Evolutionary conservation across 2,113 vertebrate genomes (phyloP), one percentile per base, ranked within the genome.

Genomic region (Dolichotis patagonum): DNA sequence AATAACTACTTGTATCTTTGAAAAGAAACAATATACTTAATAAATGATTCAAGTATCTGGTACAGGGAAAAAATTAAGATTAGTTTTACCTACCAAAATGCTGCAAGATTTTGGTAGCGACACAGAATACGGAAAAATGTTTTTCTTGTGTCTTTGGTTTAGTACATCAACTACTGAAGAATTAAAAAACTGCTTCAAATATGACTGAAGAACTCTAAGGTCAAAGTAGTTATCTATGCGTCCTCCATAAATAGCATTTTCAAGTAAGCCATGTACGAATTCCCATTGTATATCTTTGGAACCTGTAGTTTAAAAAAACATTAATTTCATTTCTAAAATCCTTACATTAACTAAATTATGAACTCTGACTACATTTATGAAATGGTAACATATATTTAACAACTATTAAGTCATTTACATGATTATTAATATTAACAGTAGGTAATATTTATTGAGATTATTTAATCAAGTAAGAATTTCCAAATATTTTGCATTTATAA

Each of bases 191-290:
- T 99, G 99, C 95, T 99, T 99, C 95, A 99, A 98, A 97, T 99
- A 99, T 54, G 99, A 99, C 9, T 99, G 99, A 94, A 99, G 99
- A 98, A 99, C 99, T 85, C 99, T 98, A 93, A 99, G 99, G 98
- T 99, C 99, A 54, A 99, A 99, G 86, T 98, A 98, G 97, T 99
- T 99, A 98, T 99, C 99, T 46, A 99, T 98, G 56, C 99, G 99
- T 73, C 99, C 99, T 58, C 99, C 99, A 94, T 99, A 99, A 98
- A 99, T 99, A 86, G 99, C 99, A 91, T 98, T 99, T 98, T 99
- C 99, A 98, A 99, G 98, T 85, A 99, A 99, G 49, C 99, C 99
- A 58, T 99, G 99, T 78, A 99, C 99, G 97, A 99, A 99, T 98
- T 99, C 99, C 99, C 99, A 99, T 67, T 99, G 99, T 96, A 99